Base-by-base conservation (phyloP, 53 echinoderm and acorn worm species). In the Pentamera pediparva region DNA sequence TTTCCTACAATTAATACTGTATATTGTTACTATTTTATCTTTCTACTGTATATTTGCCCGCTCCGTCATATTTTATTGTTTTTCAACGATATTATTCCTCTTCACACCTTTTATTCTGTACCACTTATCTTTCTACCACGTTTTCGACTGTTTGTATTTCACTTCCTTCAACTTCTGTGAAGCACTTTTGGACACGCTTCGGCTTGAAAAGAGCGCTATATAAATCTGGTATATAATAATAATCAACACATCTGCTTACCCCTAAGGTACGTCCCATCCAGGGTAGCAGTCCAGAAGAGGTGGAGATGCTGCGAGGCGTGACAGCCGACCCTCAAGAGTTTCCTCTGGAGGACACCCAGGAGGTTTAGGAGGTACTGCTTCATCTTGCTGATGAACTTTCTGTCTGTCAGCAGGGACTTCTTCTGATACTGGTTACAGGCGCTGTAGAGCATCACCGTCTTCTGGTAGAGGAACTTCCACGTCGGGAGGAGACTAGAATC, bases 401-500 rank as follows among this genome's bases (percentile, higher is more conserved):
- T 30, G 28, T 39, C 43, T 26, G 41, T 67, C 43, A 27, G 40
- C 27, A 21, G 43, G 40, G 25, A 26, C 45, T 40, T 22, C 13
- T 43, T 32, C 40, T 67, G 67, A n/a, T n/a, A n/a, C 28, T 67
- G 27, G 10, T 47, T 67, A 29, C 39, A 41, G 39, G 31, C 67
- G 21, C 37, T 67, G 30, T 67, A 67, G 41, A 67, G 17, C 25
- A 43, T 67, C 11, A 67, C 43, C 17, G 67, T 43, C 39, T 67
- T 67, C 15, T 67, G 67, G 28, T 67, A 67, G 15, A 67, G 67
- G 4, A 67, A 22, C 67, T 67, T 67, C 67, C 67, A 67, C 13
- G 67, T 43, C 30, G 67, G 67, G 12, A 67, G 25, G 25, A 43
- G 30, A 13, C 67, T 67, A 28, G 40, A 67, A 27, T 3, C 0